Conservation (phyloP, 2,888 invertebrate species). For the Amorpha juglandis region DNA sequence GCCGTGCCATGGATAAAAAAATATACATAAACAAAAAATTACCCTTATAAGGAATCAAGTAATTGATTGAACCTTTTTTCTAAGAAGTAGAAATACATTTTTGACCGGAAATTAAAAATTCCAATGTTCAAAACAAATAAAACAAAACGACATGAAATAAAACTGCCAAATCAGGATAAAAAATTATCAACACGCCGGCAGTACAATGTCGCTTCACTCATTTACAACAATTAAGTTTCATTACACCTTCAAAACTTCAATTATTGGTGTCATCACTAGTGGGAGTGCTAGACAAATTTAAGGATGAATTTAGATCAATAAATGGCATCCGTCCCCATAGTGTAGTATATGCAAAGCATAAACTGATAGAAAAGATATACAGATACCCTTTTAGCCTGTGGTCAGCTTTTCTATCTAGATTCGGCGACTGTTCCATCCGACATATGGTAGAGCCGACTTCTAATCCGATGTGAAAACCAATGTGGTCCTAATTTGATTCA, state of each 20-base stretch:
- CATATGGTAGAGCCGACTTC: too few species aligned
- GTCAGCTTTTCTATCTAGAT: too few species aligned
- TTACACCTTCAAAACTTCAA: neutral
- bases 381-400: too few species aligned
- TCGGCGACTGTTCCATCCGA: too few species aligned
- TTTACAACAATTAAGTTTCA: neutral
- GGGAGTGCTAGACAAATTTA: too few species aligned
- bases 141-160: neutral
- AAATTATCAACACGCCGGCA: neutral
- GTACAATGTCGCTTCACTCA: neutral
- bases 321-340: too few species aligned
- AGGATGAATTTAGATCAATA: too few species aligned
- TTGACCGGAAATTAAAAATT: constrained; percentile 74
- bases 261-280: too few species aligned
- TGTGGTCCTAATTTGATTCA: too few species aligned
- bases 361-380: too few species aligned
- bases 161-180: neutral
- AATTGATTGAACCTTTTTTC: constrained; percentile 3
- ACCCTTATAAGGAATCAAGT: neutral
- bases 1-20: neutral
- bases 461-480: too few species aligned
- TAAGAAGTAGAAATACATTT: constrained; percentile 42
- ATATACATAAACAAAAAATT: neutral
- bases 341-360: too few species aligned
- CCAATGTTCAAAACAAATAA: constrained; percentile 33